These are phyloP conservation scores for Hyles euphorbiae DNA, from an alignment of 1,140 invertebrate species.

Conservation along the genomic window DNA sequence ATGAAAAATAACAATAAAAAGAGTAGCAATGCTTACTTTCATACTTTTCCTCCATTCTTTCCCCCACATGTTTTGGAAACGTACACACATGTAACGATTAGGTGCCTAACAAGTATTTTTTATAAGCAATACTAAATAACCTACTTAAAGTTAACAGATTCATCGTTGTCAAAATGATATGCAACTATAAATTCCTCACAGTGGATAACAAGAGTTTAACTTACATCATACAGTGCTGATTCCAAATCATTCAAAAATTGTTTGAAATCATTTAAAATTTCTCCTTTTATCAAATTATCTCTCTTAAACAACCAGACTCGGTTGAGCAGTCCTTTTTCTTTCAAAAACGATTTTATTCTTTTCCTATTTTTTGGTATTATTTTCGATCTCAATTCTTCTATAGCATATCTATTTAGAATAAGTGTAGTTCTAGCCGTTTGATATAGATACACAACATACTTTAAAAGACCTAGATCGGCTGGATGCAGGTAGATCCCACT, in stretches of 20 bases:
- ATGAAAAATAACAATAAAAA: too few species aligned
- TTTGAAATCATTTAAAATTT: slow-evolving; percentile 21
- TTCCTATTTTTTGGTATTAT: slow-evolving; percentile 8
- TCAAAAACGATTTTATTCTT: slow-evolving; percentile 1
- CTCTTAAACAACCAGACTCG: slow-evolving; percentile 16
- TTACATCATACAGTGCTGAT: slow-evolving; percentile 22
- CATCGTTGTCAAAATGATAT: too few species aligned
- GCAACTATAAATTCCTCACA: too few species aligned
- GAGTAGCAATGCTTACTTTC: too few species aligned
- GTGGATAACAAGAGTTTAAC: slow-evolving; percentile 1
- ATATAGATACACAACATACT: slow-evolving; percentile 38
- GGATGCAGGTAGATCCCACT: slow-evolving; percentile 25
- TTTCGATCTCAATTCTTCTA: slow-evolving; percentile 1
- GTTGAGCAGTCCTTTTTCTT: slow-evolving; percentile 11
- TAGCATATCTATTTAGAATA: background rate
- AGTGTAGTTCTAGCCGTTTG: slow-evolving; percentile 9
- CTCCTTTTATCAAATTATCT: background rate
- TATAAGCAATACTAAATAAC: too few species aligned
- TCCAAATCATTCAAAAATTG: slow-evolving; percentile 27
- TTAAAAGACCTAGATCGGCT: slow-evolving; percentile 39
- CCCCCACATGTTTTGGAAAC: too few species aligned
- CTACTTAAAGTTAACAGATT: too few species aligned
- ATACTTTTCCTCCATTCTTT: too few species aligned
- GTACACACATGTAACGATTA: too few species aligned
- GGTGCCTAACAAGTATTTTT: too few species aligned